Base-by-base conservation (phyloP, 2,888 invertebrate species). In the Chalcosyrphus nemorum region DNA sequence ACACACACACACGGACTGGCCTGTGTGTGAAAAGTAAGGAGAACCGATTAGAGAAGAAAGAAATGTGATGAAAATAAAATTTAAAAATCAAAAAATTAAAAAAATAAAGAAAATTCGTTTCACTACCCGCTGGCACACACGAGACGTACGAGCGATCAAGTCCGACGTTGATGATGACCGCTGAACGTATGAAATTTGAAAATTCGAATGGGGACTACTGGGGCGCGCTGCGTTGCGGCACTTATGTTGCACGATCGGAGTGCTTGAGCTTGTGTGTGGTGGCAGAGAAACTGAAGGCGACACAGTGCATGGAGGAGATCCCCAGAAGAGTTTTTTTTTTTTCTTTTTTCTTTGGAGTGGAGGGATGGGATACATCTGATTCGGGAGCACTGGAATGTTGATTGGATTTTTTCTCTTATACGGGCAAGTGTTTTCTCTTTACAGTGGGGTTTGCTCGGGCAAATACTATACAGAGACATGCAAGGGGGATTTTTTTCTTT, bases 111-210 rank as follows among this genome's bases (percentile, higher is more conserved):
- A 76, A 81, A 57, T 71, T 65, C 72, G 52, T 41, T 61, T 68
- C 59, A 68, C 32, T 41, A 63, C 54, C 47, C 70, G 50, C 17
- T 35, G 45, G 4, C 24, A n/a, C n/a, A n/a, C n/a, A n/a, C n/a
- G n/a, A n/a, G 24, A 24, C 38, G 66, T 19, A 54, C 27, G 50
- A 84, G 78, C 72, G 50, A 84, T 45, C 45, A 61, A 63, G 84
- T 80, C 86, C 80, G 87, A 86, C 87, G 87, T 75, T 80, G 82
- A 52, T 78, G 87, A 66, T 85, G 86, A 87, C 77, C 84, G 75
- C 78, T 84, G 81, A 86, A 86, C 84, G 86, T 82, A 80, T 84
- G 75, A 81, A 82, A 21, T 77, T 68, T 50, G 57, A 78, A 82
- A 78, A 70, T 78, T 70, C 68, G 21, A 71, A 77, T 72, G 29